Base-by-base conservation (phyloP, 2,888 invertebrate species). In the Ferrisia virgata region DNA sequence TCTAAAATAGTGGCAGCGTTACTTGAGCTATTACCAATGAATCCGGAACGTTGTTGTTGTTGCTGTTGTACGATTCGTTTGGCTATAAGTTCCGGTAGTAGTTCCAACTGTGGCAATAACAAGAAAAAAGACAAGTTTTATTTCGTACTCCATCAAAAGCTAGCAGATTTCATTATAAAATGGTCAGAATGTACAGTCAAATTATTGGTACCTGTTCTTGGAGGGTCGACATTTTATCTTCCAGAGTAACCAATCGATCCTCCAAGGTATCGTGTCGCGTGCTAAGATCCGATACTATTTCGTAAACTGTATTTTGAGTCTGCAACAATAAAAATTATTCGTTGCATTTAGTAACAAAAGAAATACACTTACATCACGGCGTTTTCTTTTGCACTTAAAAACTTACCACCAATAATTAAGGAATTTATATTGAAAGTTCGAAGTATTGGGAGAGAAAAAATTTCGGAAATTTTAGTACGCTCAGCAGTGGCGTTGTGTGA, bases 291-390 rank as follows among this genome's bases (percentile, higher is more conserved):
- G 97, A 96, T 86, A 99, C 98, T 88, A 99, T 95, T 91, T 98
- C 99, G 89, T 98, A 98, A 87, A 99, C 97, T 83, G 96, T 96
- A 88, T 96, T 97, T 91, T 98, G 98, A 86, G 98, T 98, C 98
- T 99, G 92, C 86, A 91, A 91, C 87, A 91, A 88, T 88, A 90
- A 85, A 85, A 85, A 69, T 22, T 22, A 5, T n/a, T 1, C 18
- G 11, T 39, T 4, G 3, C 6, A 78, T 39, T 33, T 33, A 31
- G 1, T n/a, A 76, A 28, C 9, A 31, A 33, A 72, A n/a, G n/a
- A n/a, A n/a, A n/a, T n/a, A n/a, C n/a, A n/a, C n/a, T n/a, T n/a
- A n/a, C n/a, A n/a, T n/a, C n/a, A n/a, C n/a, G n/a, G n/a, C n/a
- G n/a, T n/a, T n/a, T n/a, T n/a, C n/a, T n/a, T n/a, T n/a, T n/a